Evolutionary conservation across 2,113 vertebrate species (phyloP).

Genomic region (Astur gentilis): DNA sequence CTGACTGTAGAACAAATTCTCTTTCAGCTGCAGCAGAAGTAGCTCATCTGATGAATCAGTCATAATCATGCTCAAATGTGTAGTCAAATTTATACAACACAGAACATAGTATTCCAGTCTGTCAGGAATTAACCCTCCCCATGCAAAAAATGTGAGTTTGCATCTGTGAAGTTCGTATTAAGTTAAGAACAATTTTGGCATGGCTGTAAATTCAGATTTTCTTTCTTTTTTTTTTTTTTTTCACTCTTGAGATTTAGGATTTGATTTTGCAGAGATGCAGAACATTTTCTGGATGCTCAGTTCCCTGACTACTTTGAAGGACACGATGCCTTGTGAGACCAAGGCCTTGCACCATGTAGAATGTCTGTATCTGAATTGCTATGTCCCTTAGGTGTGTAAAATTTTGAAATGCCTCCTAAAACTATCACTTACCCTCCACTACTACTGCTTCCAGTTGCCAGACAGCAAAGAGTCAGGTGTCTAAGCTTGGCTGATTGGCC

Average conservation of each 20-base stretch:
- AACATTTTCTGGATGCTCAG: not conserved
- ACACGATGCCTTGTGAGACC: fast-evolving
- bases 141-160: not conserved
- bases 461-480: not conserved
- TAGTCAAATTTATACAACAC: not conserved
- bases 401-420: not conserved
- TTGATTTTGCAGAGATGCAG: not conserved
- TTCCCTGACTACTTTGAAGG: not conserved
- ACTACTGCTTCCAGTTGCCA: not conserved
- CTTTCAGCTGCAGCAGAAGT: not conserved
- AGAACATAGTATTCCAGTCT: not conserved
- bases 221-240: not conserved
- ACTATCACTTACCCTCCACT: not conserved
- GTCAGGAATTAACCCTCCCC: not conserved
- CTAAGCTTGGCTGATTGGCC: not conserved
- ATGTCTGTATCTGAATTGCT: not conserved
- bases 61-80: not conserved
- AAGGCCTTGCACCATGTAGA: not conserved
- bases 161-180: not conserved
- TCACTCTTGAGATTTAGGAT: not conserved
- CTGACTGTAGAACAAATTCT: not conserved
- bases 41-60: not conserved
- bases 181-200: not conserved
- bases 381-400: not conserved
- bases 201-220: not conserved